Conservation (phyloP, 2,888 invertebrate genomes). For the Lycia hirtaria region DNA sequence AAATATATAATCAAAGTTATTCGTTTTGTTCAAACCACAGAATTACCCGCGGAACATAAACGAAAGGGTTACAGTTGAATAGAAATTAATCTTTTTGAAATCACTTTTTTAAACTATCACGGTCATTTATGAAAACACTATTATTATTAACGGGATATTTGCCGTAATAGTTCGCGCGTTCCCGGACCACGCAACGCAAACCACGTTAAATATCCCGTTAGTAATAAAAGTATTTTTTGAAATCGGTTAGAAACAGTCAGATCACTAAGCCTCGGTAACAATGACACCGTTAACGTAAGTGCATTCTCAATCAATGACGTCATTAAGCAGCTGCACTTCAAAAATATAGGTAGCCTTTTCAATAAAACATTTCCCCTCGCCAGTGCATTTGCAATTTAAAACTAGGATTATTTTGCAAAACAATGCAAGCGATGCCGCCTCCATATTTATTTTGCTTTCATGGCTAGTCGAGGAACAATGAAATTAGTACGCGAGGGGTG, state of each 20-base stretch:
- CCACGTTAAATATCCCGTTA: too few relatives aligned
- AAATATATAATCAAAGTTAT: too few relatives aligned
- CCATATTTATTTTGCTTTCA: constrained; percentile 45
- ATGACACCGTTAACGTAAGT: constrained; percentile 20
- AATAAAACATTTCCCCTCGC: constrained; percentile 55
- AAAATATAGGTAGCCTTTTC: constrained; percentile 40
- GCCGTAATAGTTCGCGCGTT: too few relatives aligned
- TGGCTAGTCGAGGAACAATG: constrained; percentile 46
- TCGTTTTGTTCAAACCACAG: too few relatives aligned
- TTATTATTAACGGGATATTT: too few relatives aligned
- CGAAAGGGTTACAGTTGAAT: too few relatives aligned
- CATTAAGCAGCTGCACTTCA: constrained; percentile 23
- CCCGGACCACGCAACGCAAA: too few relatives aligned
- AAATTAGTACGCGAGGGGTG: constrained; percentile 53
- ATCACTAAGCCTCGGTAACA: constrained; percentile 27
- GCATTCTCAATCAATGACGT: constrained; percentile 15
- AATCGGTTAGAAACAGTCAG: constrained; percentile 13
- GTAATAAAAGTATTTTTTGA: too few relatives aligned
- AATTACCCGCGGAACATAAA: too few relatives aligned
- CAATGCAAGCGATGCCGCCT: constrained; percentile 46
- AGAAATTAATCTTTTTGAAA: too few relatives aligned
- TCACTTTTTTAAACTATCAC: too few relatives aligned
- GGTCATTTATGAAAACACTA: too few relatives aligned
- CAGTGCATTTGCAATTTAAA: constrained; percentile 46
- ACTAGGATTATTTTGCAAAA: constrained; percentile 45